Percentiles rank a stretch among this genome's conserved stretches.
Conservation (phyloP, 2,113 vertebrate genomes). For the Lagopus muta region DNA sequence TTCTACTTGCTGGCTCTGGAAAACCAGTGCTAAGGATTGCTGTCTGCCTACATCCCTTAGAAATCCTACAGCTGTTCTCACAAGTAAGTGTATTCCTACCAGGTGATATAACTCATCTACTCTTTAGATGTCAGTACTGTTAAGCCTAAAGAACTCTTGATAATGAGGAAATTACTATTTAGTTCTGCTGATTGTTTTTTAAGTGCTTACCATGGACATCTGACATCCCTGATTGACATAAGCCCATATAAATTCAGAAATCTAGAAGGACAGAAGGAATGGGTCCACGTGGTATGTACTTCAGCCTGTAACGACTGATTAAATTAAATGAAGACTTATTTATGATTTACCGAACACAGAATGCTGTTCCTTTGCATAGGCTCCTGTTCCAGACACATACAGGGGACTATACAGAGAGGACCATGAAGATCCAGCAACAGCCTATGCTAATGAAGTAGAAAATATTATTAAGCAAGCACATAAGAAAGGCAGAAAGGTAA, state of each 20-base stretch:
- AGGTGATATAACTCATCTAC: not conserved
- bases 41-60: not conserved
- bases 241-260: slow-evolving; percentile 97
- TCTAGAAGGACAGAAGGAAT: slow-evolving; percentile 93
- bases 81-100: not conserved
- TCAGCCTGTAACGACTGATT: not conserved
- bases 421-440: slow-evolving; percentile 82
- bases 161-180: slow-evolving; percentile 31
- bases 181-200: slow-evolving; percentile 71
- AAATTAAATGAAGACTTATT: not conserved
- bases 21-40: not conserved
- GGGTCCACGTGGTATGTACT: slow-evolving; percentile 95
- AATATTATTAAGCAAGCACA: slow-evolving; percentile 82
- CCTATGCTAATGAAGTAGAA: slow-evolving; percentile 88
- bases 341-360: not conserved
- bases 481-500: slow-evolving; percentile 86
- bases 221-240: slow-evolving; percentile 95
- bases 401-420: slow-evolving; percentile 87
- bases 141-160: slow-evolving; percentile 5
- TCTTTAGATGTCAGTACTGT: not conserved
- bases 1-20: not conserved
- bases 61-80: not conserved
- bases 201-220: slow-evolving; percentile 95
- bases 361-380: slow-evolving; percentile 74
- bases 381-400: slow-evolving; percentile 92